Conservation (phyloP, 2,797 vertebrate genomes). For the Phrynocephalus guinanensis region DNA sequence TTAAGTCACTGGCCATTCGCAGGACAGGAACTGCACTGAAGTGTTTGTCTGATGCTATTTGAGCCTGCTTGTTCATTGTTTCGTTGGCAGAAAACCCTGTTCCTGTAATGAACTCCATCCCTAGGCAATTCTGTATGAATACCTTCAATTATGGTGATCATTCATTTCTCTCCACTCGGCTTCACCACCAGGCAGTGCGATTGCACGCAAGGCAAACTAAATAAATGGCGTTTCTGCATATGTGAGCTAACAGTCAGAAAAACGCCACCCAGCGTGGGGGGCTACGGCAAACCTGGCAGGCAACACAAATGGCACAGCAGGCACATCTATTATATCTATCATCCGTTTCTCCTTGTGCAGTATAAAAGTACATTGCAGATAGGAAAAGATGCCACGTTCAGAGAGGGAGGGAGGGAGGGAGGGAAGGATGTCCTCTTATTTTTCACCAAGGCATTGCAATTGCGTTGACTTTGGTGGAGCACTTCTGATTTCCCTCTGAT, state of each 20-base stretch:
- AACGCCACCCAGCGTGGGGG: not conserved
- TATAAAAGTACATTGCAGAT: not conserved
- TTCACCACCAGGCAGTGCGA: not conserved
- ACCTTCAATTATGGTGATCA: not conserved
- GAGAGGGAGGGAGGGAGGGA: rapidly evolving
- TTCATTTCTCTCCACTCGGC: not conserved
- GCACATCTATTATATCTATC: not conserved
- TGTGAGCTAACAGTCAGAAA: conserved; percentile 19
- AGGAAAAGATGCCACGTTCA: not conserved
- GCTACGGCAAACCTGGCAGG: rapidly evolving
- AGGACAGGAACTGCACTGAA: not conserved
- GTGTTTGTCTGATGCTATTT: not conserved
- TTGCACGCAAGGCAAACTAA: not conserved
- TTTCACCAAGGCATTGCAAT: not conserved
- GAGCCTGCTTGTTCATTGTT: rapidly evolving
- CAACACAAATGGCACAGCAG: rapidly evolving
- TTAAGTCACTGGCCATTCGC: not conserved
- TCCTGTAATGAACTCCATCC: not conserved
- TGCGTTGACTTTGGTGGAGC: not conserved
- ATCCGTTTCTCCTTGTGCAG: conserved; percentile 19
- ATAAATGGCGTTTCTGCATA: not conserved
- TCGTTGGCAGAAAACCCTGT: not conserved
- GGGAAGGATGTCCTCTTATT: rapidly evolving
- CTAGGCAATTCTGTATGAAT: not conserved
- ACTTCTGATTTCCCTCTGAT: rapidly evolving